Base-by-base conservation (phyloP, 2,888 invertebrate species). In the Deilephila porcellus region DNA sequence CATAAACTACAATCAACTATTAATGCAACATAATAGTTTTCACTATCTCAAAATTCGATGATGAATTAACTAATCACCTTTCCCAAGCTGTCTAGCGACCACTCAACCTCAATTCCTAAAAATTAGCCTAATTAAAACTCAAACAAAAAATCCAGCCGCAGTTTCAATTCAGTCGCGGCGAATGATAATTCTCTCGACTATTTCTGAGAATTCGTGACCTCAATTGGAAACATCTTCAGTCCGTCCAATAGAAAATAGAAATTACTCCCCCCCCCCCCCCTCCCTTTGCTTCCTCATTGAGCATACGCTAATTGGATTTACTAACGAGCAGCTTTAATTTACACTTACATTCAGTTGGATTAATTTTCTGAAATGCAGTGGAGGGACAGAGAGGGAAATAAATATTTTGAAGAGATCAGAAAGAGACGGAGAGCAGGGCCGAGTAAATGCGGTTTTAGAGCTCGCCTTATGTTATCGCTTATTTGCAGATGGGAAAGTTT, bases 241-340 rank as follows among this genome's bases (percentile, higher is more conserved):
- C 25, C 20, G 25, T 25, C 67, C 17, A 67, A 45, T 45, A 45
- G 45, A 64, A 67, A 67, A 45, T 45, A 45, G 45, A 64, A 67
- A 52, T 67, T 25, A 52, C 29, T 25, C 67, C 52, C 7, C 14
- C 20, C 20, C 37, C 7, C 14, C 20, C 14, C 64, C 52, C 8
- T n/a, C 37, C 20, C 63, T 20, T 25, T n/a, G 8, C 45, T 11
- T 37, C 76, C 77, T 77, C 81, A 78, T 75, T 79, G 74, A 76
- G 74, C 77, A 74, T 75, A 71, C 72, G 78, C 81, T 87, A 87
- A 87, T 87, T 87, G 87, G 87, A 86, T 85, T 80, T 81, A 80
- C 84, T 84, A 87, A 86, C 87, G 86, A 87, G 83, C 76, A 70
- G 56, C 70, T 67, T 78, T 81, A 79, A 82, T 81, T 81, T 78